Evolutionary conservation across 2,797 vertebrate species (phyloP).

Genomic region (Onychomys torridus): DNA sequence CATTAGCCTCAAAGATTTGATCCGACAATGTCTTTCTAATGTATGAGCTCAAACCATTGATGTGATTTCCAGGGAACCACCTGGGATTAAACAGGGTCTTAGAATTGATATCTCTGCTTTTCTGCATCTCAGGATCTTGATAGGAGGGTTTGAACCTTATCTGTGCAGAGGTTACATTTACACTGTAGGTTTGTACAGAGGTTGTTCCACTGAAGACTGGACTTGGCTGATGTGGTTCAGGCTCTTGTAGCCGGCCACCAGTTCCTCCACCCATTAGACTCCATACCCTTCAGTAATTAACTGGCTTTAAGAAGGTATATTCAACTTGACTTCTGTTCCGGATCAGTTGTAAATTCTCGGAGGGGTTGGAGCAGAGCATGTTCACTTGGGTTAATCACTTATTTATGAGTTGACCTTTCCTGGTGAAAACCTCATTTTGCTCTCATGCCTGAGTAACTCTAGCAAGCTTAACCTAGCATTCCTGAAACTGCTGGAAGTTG

Average conservation of each 20-base stretch:
- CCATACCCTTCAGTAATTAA: conserved; percentile 45
- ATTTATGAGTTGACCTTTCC: conserved; percentile 43
- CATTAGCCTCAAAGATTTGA: neutral
- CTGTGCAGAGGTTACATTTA: conserved; percentile 34
- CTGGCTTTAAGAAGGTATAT: neutral
- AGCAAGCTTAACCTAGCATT: neutral
- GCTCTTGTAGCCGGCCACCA: conserved; percentile 60
- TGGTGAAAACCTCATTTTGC: conserved; percentile 62
- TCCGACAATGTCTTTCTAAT: conserved; percentile 27
- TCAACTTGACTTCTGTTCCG: conserved; percentile 66
- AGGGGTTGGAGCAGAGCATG: conserved; percentile 8
- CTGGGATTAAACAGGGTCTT: conserved; percentile 5
- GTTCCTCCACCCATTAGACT: neutral
- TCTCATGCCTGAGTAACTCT: conserved; percentile 29
- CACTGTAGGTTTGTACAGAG: neutral
- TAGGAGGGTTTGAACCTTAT: conserved; percentile 6
- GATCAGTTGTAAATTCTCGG: conserved; percentile 55
- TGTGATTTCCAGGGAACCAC: conserved; percentile 31
- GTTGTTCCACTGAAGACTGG: neutral
- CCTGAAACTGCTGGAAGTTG: neutral
- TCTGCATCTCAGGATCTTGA: conserved; percentile 37
- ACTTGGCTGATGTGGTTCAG: conserved; percentile 53
- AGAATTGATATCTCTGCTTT: conserved; percentile 25
- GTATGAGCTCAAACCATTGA: conserved; percentile 34
- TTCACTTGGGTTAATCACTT: conserved; percentile 66